Conservation (phyloP, 1,140 invertebrate species). For the Drosophila mayri region DNA sequence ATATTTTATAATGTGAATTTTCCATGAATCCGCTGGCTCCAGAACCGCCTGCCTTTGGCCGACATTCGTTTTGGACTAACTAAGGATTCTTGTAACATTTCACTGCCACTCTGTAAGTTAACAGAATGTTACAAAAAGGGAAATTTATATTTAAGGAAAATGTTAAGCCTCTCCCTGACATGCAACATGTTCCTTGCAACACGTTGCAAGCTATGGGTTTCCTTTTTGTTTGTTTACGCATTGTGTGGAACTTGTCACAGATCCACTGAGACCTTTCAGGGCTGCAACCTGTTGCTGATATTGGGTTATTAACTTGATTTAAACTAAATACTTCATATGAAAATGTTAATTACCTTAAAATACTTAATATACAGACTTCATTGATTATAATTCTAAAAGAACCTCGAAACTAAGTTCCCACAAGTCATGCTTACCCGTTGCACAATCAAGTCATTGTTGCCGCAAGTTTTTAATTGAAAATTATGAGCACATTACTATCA, state of each 20-base stretch:
- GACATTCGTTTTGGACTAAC: conserved; percentile 5
- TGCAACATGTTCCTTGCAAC: conserved; percentile 29
- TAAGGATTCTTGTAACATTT: background rate
- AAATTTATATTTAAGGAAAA: conserved; percentile 16
- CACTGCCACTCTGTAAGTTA: background rate
- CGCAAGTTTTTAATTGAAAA: conserved; percentile 50
- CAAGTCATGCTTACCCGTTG: background rate
- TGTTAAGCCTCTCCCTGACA: background rate
- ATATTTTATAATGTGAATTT: background rate
- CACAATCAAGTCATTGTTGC: conserved; percentile 17
- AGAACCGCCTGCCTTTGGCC: background rate
- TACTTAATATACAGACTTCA: background rate
- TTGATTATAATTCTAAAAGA: no score
- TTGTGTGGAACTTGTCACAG: conserved; percentile 45
- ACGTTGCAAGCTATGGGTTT: conserved; percentile 1
- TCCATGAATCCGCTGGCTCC: background rate
- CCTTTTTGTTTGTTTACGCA: conserved; percentile 41
- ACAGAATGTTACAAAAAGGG: conserved; percentile 1
- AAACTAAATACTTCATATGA: background rate
- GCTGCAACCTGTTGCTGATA: conserved; percentile 32
- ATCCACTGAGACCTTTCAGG: conserved; percentile 3
- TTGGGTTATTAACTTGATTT: background rate
- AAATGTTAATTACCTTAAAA: background rate
- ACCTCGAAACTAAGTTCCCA: background rate
- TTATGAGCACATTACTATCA: conserved; percentile 37